These are phyloP conservation scores for Alfaro cultratus DNA, from an alignment of 2,797 vertebrate genomes.

Conservation along the genomic window DNA sequence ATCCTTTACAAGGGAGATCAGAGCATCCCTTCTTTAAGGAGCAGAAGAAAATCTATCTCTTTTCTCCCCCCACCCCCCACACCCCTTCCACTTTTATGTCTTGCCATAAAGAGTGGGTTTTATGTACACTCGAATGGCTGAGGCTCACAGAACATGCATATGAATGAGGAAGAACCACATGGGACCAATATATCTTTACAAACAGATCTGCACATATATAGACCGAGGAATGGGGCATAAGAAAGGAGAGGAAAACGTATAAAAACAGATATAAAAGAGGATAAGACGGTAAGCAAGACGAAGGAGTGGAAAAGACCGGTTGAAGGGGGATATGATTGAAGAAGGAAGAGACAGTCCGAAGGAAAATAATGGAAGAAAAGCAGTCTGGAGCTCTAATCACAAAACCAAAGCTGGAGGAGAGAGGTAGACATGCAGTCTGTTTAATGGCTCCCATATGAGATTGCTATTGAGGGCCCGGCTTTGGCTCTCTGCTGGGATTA, in stretches of 20 bases:
- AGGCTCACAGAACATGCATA: constrained; percentile 80
- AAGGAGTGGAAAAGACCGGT: constrained; percentile 40
- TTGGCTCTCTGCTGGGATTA: constrained; percentile 61
- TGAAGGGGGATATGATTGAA: constrained; percentile 37
- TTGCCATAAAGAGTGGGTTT: constrained; percentile 79
- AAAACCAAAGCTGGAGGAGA: constrained; percentile 72
- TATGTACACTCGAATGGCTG: constrained; percentile 82
- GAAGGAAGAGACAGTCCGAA: constrained; percentile 48
- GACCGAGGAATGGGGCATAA: constrained; percentile 23
- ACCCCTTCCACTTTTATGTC: constrained; percentile 76
- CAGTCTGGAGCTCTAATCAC: constrained; percentile 70
- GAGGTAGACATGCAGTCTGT: constrained; percentile 67
- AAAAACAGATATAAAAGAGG: constrained; percentile 50
- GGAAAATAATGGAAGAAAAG: constrained; percentile 46
- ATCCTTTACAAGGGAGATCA: constrained; percentile 77
- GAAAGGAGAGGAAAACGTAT: constrained; percentile 39
- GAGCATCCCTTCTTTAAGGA: constrained; percentile 72
- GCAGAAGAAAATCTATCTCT: constrained; percentile 74
- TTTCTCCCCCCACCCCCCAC: constrained; percentile 61
- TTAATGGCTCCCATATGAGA: constrained; percentile 76
- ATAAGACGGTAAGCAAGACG: constrained; percentile 41
- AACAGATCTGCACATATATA: constrained; percentile 69
- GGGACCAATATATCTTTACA: constrained; percentile 77
- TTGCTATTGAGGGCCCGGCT: constrained; percentile 74
- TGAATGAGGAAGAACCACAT: constrained; percentile 75